Evolutionary conservation across 2,797 vertebrate genomes (phyloP), one percentile per base, ranked within the genome.

Genomic region (Agapornis canus): DNA sequence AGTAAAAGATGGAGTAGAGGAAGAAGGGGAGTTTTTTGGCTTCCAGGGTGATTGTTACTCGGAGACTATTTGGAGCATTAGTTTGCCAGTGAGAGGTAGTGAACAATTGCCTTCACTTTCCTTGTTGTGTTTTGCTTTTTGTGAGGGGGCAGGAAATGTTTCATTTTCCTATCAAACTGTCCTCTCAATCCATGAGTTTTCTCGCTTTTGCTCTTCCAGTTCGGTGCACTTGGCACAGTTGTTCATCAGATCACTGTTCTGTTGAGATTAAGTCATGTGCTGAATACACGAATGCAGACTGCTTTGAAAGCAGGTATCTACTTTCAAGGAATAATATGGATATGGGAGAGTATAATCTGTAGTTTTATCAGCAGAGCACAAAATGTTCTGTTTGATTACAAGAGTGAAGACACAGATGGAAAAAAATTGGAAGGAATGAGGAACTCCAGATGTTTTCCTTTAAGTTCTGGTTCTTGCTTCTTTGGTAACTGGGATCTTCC

Each of bases 101-200:
- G 42, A 81, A 26, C 6, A 37, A 20, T 78, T 73, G 81, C 42
- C 35, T 54, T 75, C 63, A 29, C 39, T 54, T 73, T 3, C 0
- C 5, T 65, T 72, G 4, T 4, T 48, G 29, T n/a, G 4, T 6
- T 16, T 26, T 35, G 32, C 11, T 9, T 57, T 69, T 51, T 9
- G 2, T 27, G 69, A 5, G 0, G 13, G 19, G 4, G 2, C 1
- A 2, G 2, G 8, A 2, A 0, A 1, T 32, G 5, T 82, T 89
- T 88, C 4, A 13, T n/a, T 69, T 52, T 14, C 17, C 23, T 56
- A 6, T 68, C 14, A 61, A 54, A 39, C 15, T 49, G 32, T 21
- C 3, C 59, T 39, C 18, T 68, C 3, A 2, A 19, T 6, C 3
- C 8, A 6, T 3, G 2, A 71, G 12, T 86, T 63, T 59, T 71